Conservation (phyloP, 2,113 vertebrate species). For the Eidolon helvum region DNA sequence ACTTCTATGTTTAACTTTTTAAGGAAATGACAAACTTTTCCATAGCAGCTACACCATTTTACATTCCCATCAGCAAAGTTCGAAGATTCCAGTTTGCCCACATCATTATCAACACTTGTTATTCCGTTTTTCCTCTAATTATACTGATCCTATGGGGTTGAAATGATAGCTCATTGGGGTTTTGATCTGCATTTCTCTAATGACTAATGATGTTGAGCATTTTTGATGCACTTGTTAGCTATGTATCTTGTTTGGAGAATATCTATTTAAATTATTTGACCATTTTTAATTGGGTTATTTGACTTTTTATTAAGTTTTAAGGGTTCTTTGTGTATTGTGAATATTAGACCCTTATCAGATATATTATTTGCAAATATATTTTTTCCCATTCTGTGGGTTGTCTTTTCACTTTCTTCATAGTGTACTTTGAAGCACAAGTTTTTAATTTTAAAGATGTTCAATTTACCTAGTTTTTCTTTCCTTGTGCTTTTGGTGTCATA, state of each 20-base stretch:
- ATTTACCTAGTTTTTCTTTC: background rate
- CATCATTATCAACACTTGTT: background rate
- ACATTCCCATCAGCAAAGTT: background rate
- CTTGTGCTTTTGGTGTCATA: background rate
- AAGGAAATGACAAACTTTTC: background rate
- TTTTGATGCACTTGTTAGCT: background rate
- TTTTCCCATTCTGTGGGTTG: background rate
- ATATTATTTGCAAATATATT: background rate
- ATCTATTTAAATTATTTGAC: background rate
- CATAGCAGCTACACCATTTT: background rate
- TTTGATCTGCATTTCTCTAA: background rate
- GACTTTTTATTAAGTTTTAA: background rate
- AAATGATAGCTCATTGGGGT: background rate
- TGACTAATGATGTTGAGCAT: background rate
- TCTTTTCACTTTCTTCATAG: background rate
- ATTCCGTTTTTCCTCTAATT: background rate
- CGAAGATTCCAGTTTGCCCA: background rate
- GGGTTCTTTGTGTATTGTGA: background rate
- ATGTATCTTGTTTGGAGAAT: background rate
- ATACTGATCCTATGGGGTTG: background rate
- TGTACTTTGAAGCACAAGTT: background rate
- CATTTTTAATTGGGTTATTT: background rate
- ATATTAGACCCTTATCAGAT: background rate
- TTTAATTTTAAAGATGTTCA: background rate
- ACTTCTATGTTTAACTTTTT: background rate